These are phyloP conservation scores for Hesperophylax magnus DNA, from an alignment of 1,140 invertebrate species.

Conservation along the genomic window DNA sequence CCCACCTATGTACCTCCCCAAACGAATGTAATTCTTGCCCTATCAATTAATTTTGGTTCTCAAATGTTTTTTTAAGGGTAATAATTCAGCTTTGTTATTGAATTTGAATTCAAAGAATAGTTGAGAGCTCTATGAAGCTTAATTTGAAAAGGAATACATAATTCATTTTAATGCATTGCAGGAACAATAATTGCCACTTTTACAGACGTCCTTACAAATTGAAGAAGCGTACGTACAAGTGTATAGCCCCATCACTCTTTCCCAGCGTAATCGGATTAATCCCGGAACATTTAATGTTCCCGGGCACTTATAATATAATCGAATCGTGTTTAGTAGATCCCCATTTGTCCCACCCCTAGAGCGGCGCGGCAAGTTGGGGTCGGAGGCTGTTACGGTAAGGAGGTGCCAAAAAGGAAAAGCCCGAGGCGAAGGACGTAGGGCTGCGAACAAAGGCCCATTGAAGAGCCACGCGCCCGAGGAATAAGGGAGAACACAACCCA, in stretches of 20 bases:
- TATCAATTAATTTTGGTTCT: too few species aligned
- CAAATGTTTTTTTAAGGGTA: too few species aligned
- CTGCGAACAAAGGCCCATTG: conserved; percentile 42
- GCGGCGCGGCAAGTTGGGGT: neutral
- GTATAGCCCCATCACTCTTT: neutral
- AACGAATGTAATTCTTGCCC: too few species aligned
- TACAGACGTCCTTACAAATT: too few species aligned
- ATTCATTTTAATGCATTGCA: too few species aligned
- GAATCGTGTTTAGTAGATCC: conserved; percentile 26
- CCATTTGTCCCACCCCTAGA: conserved; percentile 33
- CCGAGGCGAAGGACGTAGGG: conserved; percentile 38
- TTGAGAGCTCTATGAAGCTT: too few species aligned
- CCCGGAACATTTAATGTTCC: conserved; percentile 38
- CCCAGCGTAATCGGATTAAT: conserved; percentile 46
- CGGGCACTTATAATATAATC: conserved; percentile 43
- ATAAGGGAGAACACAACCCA: conserved; percentile 25
- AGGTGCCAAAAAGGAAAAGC: conserved; percentile 32
- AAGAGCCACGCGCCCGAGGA: conserved; percentile 29
- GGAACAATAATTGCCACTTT: too few species aligned
- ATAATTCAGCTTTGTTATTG: too few species aligned
- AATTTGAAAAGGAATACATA: too few species aligned
- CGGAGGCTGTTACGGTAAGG: neutral
- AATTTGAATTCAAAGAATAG: too few species aligned
- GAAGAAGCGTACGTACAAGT: too few species aligned
- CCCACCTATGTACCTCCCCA: too few species aligned